Percentiles rank a stretch among this genome's conserved stretches.
These are phyloP conservation scores for Pachyuromys duprasi DNA, from an alignment of 2,797 vertebrate genomes.

Conservation along the genomic window DNA sequence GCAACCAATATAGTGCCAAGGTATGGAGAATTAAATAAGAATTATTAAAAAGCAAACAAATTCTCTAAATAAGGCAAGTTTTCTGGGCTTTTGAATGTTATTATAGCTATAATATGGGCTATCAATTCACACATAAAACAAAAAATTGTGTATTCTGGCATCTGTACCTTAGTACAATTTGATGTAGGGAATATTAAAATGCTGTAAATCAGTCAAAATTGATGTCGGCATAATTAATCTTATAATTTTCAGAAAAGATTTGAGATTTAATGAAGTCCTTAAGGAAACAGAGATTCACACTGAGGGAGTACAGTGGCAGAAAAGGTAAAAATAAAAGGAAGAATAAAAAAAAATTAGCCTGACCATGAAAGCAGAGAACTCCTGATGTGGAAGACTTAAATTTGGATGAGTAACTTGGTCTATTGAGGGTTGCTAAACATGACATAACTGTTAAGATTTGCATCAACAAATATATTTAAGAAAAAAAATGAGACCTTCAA, in stretches of 20 bases:
- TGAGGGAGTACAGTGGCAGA: not conserved
- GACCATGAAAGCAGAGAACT: not conserved
- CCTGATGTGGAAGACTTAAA: not conserved
- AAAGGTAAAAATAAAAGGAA: not conserved
- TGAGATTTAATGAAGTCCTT: not conserved
- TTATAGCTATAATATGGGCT: not conserved
- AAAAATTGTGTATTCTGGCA: not conserved
- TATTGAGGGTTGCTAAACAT: not conserved
- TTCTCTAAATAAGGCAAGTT: not conserved
- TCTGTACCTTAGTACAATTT: not conserved
- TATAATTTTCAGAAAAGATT: conserved; percentile 21
- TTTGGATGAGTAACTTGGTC: not conserved
- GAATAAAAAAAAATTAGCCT: not conserved
- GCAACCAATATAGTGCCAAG: not conserved
- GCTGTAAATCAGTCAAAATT: not conserved
- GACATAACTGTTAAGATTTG: not conserved
- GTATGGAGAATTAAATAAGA: not conserved
- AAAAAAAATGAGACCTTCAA: not conserved
- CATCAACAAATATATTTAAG: conserved; percentile 7
- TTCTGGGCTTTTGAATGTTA: not conserved
- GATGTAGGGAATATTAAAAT: not conserved
- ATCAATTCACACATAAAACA: not conserved
- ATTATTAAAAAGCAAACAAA: not conserved
- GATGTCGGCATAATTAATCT: not conserved
- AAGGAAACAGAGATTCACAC: not conserved